phyloP scores from a whole-genome alignment of 2,888 invertebrate species.

The Drosophila anomalata region DNA sequence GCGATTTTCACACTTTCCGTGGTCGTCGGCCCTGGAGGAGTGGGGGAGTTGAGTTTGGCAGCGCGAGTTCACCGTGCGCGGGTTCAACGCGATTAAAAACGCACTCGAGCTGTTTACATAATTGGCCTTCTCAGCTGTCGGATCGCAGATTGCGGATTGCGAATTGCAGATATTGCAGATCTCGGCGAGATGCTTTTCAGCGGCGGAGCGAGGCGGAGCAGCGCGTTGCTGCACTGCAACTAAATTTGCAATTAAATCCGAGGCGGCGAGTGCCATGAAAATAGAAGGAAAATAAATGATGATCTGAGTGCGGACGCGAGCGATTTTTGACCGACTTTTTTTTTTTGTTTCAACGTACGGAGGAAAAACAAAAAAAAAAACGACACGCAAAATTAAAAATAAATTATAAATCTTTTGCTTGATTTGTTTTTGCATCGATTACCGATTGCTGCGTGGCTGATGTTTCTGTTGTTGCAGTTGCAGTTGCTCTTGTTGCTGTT shows the following conservation, averaged over 20 bases:
- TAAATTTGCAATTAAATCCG: slow-evolving; percentile 53
- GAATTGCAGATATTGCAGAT: slow-evolving; percentile 6
- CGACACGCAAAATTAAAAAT: slow-evolving; percentile 65
- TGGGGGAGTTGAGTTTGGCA: not conserved
- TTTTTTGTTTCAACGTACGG: slow-evolving; percentile 53
- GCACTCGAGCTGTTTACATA: slow-evolving; percentile 50
- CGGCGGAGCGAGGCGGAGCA: slow-evolving; percentile 57
- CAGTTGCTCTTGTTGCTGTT: slow-evolving; percentile 24
- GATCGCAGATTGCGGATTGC: slow-evolving; percentile 8
- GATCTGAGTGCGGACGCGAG: slow-evolving; percentile 48
- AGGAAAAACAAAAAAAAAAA: slow-evolving; percentile 34
- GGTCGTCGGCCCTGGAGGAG: slow-evolving; percentile 21
- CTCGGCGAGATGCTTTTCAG: slow-evolving; percentile 31
- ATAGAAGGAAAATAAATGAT: slow-evolving; percentile 53
- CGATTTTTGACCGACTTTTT: slow-evolving; percentile 75
- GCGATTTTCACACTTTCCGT: slow-evolving; percentile 45
- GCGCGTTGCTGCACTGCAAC: slow-evolving; percentile 71
- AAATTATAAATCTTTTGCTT: slow-evolving; percentile 64
- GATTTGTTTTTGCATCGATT: slow-evolving; percentile 75
- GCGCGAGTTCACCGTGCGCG: not conserved
- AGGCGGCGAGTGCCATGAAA: slow-evolving; percentile 38
- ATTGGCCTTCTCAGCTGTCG: slow-evolving; percentile 40
- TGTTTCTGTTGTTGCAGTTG: slow-evolving; percentile 56
- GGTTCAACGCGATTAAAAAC: slow-evolving; percentile 42
- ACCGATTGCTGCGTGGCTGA: slow-evolving; percentile 72